These are phyloP conservation scores for Antitype chi DNA, from an alignment of 2,888 invertebrate genomes.

Conservation along the genomic window DNA sequence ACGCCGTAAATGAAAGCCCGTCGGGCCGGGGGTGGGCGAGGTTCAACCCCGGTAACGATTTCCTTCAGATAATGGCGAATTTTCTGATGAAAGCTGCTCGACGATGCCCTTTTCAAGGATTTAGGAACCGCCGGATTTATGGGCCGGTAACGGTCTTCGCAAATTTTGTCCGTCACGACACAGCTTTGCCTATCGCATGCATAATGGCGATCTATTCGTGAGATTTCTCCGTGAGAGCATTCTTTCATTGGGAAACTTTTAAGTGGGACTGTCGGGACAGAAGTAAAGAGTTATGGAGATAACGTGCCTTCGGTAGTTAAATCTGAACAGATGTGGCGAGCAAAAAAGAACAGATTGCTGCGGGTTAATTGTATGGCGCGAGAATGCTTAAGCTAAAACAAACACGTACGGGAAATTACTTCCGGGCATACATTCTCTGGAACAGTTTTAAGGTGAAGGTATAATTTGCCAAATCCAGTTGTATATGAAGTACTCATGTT, in stretches of 20 bases:
- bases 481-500: slow-evolving; percentile 73
- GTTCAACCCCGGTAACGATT: slow-evolving; percentile 89
- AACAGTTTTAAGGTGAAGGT: slow-evolving; percentile 80
- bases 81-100: slow-evolving; percentile 89
- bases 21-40: slow-evolving; percentile 85
- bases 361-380: slow-evolving; percentile 81
- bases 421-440: slow-evolving; percentile 79
- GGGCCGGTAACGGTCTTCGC: slow-evolving; percentile 79
- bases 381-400: slow-evolving; percentile 81
- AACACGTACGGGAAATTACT: slow-evolving; percentile 84
- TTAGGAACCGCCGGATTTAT: slow-evolving; percentile 86
- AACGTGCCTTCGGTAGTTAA: slow-evolving; percentile 75
- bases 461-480: slow-evolving; percentile 81
- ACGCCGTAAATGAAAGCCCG: slow-evolving; percentile 88
- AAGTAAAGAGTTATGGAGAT: slow-evolving; percentile 79
- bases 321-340: slow-evolving; percentile 75
- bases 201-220: slow-evolving; percentile 75
- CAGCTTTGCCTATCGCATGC: slow-evolving; percentile 80
- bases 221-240: slow-evolving; percentile 70
- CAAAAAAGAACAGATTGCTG: slow-evolving; percentile 78
- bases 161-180: slow-evolving; percentile 84
- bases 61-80: slow-evolving; percentile 90
- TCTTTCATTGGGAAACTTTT: slow-evolving; percentile 75
- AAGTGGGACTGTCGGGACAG: slow-evolving; percentile 69
- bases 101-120: slow-evolving; percentile 87